Evolutionary conservation across 1,140 invertebrate genomes (phyloP).

Genomic region (Parapsyche elsis): DNA sequence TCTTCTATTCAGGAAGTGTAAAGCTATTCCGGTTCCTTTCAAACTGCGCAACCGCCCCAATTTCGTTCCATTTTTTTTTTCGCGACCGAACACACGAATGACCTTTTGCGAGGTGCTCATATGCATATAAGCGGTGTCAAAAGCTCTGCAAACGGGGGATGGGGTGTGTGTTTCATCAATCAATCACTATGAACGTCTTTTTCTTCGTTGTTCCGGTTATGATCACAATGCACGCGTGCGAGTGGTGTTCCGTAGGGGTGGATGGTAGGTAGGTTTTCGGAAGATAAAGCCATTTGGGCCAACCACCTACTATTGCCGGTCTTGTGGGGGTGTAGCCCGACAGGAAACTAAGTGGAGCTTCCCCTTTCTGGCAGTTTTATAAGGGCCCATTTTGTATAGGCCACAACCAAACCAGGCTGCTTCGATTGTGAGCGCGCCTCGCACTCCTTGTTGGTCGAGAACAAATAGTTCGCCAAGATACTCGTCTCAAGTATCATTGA

Average conservation of each 20-base stretch:
- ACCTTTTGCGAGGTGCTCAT: no score
- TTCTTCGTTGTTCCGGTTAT: conserved; percentile 12
- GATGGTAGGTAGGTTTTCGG: neutral
- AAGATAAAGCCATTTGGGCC: conserved; percentile 43
- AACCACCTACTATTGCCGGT: neutral
- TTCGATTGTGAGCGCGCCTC: neutral
- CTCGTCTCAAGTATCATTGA: conserved; percentile 40
- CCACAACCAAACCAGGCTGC: neutral
- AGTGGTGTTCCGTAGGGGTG: neutral
- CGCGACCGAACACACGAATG: no score
- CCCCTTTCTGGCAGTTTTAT: conserved; percentile 42
- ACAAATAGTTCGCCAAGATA: conserved; percentile 44
- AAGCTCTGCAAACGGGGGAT: no score
- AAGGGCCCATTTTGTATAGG: conserved; percentile 33
- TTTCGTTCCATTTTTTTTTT: no score
- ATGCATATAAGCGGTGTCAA: no score
- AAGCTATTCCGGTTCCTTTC: no score
- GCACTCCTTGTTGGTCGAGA: conserved; percentile 1
- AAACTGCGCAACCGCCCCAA: no score
- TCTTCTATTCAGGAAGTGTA: no score
- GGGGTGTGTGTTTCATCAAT: neutral
- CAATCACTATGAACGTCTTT: conserved; percentile 25
- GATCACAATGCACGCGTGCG: conserved; percentile 29
- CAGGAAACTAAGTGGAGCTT: conserved; percentile 43
- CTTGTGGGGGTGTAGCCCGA: neutral